Percentiles rank a stretch among this genome's conserved stretches.
phyloP scores from a whole-genome alignment of 2,797 vertebrate species.

The Syncerus caffer region DNA sequence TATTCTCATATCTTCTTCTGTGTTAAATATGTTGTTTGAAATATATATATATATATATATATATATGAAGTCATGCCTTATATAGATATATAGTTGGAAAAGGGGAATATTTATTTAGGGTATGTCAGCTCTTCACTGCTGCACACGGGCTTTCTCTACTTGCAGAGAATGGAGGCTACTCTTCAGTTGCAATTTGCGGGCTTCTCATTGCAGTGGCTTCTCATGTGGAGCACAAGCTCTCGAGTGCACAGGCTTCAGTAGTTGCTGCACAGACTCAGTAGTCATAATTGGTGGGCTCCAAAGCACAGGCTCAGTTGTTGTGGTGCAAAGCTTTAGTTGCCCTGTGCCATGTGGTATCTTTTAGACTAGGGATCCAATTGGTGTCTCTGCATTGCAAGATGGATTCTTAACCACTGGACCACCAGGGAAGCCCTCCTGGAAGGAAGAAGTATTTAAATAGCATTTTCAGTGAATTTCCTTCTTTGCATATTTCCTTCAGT shows the following conservation, averaged over 20 bases:
- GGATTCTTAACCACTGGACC: not conserved
- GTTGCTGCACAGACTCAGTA: not conserved
- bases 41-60: not conserved
- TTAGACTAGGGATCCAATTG: not conserved
- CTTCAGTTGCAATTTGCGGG: not conserved
- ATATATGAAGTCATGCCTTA: not conserved
- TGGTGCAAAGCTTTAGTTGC: not conserved
- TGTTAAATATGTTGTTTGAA: constrained; percentile 33
- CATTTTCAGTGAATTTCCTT: not conserved
- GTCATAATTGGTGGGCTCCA: not conserved
- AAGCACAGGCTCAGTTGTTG: not conserved
- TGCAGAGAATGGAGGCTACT: not conserved
- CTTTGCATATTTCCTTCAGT: not conserved
- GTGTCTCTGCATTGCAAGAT: not conserved
- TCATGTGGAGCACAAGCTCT: not conserved
- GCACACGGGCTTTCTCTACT: not conserved
- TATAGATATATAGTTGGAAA: not conserved
- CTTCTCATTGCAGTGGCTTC: not conserved
- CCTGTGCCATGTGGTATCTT: not conserved
- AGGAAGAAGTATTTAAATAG: not conserved
- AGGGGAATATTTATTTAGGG: not conserved
- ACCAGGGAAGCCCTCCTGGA: not conserved
- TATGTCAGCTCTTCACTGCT: not conserved
- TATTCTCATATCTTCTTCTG: not conserved
- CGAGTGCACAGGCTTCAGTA: not conserved